Base-by-base conservation (phyloP, 2,113 vertebrate species). In the Falco punctatus region DNA sequence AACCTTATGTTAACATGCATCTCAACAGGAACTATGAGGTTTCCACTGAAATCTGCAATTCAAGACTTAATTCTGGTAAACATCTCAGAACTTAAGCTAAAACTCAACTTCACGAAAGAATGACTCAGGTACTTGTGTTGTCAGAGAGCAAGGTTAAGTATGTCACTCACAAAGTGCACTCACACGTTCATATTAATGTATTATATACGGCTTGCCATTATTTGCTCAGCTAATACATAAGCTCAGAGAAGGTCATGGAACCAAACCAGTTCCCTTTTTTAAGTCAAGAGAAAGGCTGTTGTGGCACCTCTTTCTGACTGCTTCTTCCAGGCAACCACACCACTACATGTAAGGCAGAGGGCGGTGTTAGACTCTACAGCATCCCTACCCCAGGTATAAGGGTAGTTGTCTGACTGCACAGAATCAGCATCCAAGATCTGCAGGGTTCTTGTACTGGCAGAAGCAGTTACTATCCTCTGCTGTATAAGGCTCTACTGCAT, bases 31-130 rank as follows among this genome's bases (percentile, higher is more conserved):
- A 92, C 48, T 87, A 61, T 2, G 13, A 91, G 81, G 52, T 51
- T 87, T 88, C 85, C 54, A 80, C 35, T 17, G 46, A 95, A 91
- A 97, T 64, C 81, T 93, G 75, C 78, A 88, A 66, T 85, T 85
- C 86, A 77, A 70, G 62, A 26, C 54, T 48, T 84, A 20, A 74
- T 91, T 88, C 82, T 75, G 49, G 55, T 58, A 82, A 91, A 74
- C 32, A 70, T 30, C 78, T 55, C 51, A 86, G 64, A 94, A 82
- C 55, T 78, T 62, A 51, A 40, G 35, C 35, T 72, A 85, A 86
- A 97, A 82, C 32, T 81, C 78, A 58, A 32, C 64, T 75, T 83
- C 32, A 52, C 78, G 42, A 94, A 90, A 83, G 89, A 86, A 83
- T 17, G 55, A 90, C 84, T 71, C 0, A 1, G 59, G 54, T 48